These are phyloP conservation scores for Odocoileus hemionus DNA, from an alignment of 2,113 vertebrate genomes.

Conservation along the genomic window DNA sequence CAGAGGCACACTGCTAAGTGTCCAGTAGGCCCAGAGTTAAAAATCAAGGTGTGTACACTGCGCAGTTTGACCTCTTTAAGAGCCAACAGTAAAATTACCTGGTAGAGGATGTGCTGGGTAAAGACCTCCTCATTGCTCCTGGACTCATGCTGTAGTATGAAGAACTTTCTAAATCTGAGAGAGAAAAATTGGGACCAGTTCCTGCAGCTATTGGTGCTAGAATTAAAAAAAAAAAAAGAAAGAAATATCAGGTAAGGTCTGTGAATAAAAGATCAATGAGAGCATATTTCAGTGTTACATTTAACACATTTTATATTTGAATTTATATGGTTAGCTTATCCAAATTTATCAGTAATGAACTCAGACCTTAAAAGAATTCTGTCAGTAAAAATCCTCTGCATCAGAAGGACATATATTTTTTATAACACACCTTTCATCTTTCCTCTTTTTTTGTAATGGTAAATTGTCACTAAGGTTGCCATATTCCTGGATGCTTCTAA, in stretches of 20 bases:
- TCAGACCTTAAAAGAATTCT: not conserved
- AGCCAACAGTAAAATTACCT: conserved; percentile 77
- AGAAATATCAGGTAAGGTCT: conserved; percentile 68
- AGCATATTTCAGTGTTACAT: not conserved
- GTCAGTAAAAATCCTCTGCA: not conserved
- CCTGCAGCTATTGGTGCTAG: conserved; percentile 97
- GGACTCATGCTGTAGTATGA: conserved; percentile 99
- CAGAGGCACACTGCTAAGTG: not conserved
- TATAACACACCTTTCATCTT: not conserved
- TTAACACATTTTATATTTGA: not conserved
- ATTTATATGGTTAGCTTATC: not conserved
- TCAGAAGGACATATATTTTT: not conserved
- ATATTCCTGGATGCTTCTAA: conserved; percentile 22
- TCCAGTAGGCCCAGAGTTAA: not conserved
- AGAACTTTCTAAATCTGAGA: conserved; percentile 98
- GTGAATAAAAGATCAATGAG: conserved; percentile 57
- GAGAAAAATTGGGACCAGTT: conserved; percentile 97
- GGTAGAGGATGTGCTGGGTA: conserved; percentile 96
- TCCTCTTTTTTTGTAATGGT: not conserved
- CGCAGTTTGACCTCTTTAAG: not conserved
- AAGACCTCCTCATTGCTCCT: conserved; percentile 97
- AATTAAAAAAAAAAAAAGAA: conserved; percentile 71
- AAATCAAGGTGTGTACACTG: not conserved
- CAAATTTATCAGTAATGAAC: not conserved
- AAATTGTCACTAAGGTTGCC: not conserved